Evolutionary conservation across 2,113 vertebrate genomes (phyloP).

Genomic region (Nothoprocta perdicaria): DNA sequence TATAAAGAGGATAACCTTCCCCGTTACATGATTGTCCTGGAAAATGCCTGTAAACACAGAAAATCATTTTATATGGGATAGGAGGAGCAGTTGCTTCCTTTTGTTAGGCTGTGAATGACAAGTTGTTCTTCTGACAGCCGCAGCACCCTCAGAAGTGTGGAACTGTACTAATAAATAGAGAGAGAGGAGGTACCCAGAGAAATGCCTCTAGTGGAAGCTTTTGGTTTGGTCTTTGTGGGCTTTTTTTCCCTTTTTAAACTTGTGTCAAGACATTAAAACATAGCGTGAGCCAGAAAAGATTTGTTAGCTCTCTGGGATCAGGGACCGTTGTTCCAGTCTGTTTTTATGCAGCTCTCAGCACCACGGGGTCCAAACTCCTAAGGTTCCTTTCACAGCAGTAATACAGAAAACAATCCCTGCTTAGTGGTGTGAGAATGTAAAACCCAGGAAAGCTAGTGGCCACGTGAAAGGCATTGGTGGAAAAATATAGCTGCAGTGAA

Average conservation of each 20-base stretch:
- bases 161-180: neutral
- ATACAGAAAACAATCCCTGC: constrained; percentile 4
- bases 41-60: neutral
- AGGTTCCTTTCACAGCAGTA: neutral
- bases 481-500: neutral
- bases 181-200: neutral
- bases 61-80: neutral
- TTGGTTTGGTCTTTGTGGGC: neutral
- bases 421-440: neutral
- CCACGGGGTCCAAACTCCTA: neutral
- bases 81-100: neutral
- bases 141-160: neutral
- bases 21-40: neutral
- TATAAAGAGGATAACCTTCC: neutral
- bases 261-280: constrained; percentile 2
- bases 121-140: neutral
- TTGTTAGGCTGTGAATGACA: neutral
- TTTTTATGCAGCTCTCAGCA: neutral
- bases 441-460: neutral
- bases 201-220: constrained; percentile 25
- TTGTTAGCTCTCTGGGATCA: neutral
- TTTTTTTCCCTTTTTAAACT: neutral
- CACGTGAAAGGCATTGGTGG: rapidly evolving
- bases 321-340: neutral
- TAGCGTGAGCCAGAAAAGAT: neutral